A percentile compares a stretch with the other conserved stretches of the same genome.
These are phyloP conservation scores for Cariama cristata DNA, from an alignment of 2,113 vertebrate species.

Conservation along the genomic window DNA sequence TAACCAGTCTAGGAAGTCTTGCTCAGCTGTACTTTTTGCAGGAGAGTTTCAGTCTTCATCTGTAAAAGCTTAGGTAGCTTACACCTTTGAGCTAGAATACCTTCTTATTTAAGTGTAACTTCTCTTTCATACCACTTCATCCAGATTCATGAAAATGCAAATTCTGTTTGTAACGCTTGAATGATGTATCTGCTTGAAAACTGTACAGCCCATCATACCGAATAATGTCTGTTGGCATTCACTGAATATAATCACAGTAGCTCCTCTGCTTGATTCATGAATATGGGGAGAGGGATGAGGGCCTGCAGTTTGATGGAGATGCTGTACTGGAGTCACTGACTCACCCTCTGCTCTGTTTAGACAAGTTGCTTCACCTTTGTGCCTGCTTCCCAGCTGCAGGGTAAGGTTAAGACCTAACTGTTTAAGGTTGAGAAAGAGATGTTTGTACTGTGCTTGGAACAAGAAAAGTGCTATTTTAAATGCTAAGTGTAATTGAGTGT, in stretches of 20 bases:
- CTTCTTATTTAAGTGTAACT: background rate
- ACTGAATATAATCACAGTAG: background rate
- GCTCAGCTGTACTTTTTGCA: background rate
- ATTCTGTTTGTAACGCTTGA: background rate
- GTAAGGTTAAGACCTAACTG: background rate
- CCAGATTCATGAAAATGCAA: background rate
- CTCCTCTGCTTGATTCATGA: background rate
- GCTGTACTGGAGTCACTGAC: background rate
- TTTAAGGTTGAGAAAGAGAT: background rate
- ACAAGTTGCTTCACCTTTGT: background rate
- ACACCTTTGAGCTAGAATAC: background rate
- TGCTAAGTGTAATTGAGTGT: conserved; percentile 17
- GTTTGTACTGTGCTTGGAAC: conserved; percentile 29
- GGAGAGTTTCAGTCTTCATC: background rate
- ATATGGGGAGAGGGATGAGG: background rate
- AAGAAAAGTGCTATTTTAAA: conserved; percentile 22
- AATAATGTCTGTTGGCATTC: background rate
- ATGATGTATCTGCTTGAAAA: background rate
- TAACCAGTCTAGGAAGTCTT: background rate
- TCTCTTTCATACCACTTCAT: background rate
- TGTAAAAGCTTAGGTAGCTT: background rate
- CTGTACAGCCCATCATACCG: background rate
- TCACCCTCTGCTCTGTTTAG: background rate
- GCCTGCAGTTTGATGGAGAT: background rate
- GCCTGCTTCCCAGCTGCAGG: conserved; percentile 1